phyloP scores from a whole-genome alignment of 2,888 invertebrate genomes.

The Cyclophora albipunctata region DNA sequence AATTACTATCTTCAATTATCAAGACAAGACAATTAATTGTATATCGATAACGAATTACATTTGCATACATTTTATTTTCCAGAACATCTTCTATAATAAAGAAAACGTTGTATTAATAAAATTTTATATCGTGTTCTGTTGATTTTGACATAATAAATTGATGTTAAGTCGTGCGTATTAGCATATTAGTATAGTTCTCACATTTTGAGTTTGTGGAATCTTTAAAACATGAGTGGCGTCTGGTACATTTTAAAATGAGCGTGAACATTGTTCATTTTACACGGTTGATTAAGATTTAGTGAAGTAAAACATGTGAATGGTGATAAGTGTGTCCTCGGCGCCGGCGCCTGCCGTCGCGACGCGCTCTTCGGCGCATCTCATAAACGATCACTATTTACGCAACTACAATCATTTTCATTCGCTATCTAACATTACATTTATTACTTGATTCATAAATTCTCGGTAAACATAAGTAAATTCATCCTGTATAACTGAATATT shows the following conservation, averaged over 20 bases:
- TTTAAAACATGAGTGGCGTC: background rate
- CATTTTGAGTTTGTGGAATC: too few species aligned
- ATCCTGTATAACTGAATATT: too few species aligned
- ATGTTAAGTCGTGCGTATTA: slow-evolving; percentile 1
- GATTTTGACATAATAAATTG: too few species aligned
- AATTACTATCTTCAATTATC: slow-evolving; percentile 13
- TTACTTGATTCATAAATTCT: too few species aligned
- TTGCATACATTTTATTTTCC: slow-evolving; percentile 2
- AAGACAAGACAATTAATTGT: slow-evolving; percentile 13
- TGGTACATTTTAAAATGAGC: too few species aligned
- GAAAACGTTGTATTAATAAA: too few species aligned
- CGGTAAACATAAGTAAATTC: too few species aligned
- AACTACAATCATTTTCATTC: slow-evolving; percentile 34
- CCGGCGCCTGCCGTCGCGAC: slow-evolving; percentile 44
- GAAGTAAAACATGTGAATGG: slow-evolving; percentile 36
- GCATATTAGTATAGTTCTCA: background rate
- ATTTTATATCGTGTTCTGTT: too few species aligned
- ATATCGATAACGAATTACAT: slow-evolving; percentile 4
- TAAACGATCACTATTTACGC: slow-evolving; percentile 61
- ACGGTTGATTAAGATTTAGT: slow-evolving; percentile 17
- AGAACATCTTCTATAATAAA: background rate
- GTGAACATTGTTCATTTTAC: slow-evolving; percentile 1
- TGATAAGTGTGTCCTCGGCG: slow-evolving; percentile 33
- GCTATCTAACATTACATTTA: too few species aligned
- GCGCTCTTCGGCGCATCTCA: slow-evolving; percentile 51